Conservation (phyloP, 2,113 vertebrate genomes). For the Passerina amoena region DNA sequence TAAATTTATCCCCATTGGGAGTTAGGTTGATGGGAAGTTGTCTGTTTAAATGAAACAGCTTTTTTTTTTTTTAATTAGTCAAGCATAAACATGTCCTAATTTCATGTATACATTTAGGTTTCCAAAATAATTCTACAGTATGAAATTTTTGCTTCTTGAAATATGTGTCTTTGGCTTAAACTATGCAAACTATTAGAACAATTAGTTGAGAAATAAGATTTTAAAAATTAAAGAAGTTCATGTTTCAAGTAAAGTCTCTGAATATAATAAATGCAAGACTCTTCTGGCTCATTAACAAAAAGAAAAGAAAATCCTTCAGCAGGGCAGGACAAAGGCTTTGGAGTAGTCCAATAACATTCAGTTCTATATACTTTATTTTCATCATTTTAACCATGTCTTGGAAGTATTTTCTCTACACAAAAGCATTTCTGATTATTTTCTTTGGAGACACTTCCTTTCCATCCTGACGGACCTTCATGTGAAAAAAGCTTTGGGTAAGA, state of each 20-base stretch:
- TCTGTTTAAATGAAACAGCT: not conserved
- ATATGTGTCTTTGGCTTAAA: not conserved
- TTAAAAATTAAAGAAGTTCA: not conserved
- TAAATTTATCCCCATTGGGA: not conserved
- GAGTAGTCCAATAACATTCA: not conserved
- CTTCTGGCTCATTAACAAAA: not conserved
- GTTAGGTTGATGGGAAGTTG: not conserved
- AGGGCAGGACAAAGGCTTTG: not conserved
- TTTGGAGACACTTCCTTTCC: not conserved
- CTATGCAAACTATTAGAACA: not conserved
- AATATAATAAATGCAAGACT: not conserved
- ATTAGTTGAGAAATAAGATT: not conserved
- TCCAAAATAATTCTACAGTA: not conserved
- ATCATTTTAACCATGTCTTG: not conserved
- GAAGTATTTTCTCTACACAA: not conserved
- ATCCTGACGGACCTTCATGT: not conserved
- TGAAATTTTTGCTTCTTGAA: not conserved
- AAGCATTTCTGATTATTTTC: not conserved
- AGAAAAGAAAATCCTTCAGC: not conserved
- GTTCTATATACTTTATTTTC: not conserved
- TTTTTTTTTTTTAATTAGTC: not conserved
- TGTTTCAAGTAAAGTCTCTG: not conserved
- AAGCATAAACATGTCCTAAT: not conserved
- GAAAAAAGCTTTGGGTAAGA: not conserved
- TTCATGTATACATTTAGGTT: not conserved